phyloP scores from a whole-genome alignment of 2,113 vertebrate genomes.

The Crotalus helleri region DNA sequence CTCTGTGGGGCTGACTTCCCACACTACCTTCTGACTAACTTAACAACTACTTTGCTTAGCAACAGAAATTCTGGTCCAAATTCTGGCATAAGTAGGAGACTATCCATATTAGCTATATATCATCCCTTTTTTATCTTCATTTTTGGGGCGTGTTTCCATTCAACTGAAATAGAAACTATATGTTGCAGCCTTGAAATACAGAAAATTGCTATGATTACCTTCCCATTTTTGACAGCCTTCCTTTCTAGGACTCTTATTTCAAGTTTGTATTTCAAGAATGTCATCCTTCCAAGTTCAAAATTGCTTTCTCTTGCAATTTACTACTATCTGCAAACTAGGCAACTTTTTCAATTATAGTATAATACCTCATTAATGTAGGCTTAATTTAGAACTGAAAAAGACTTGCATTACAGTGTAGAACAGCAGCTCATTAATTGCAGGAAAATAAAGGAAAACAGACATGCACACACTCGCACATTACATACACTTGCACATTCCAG shows the following conservation, averaged over 20 bases:
- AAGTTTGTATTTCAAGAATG: constrained; percentile 67
- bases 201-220: not conserved
- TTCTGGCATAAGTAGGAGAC: too few relatives aligned
- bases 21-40: too few relatives aligned
- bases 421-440: not conserved
- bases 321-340: constrained; percentile 27
- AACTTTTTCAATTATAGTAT: constrained; percentile 33
- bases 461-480: not conserved
- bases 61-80: too few relatives aligned
- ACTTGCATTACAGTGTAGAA: not conserved
- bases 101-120: too few relatives aligned
- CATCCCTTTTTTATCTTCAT: not conserved
- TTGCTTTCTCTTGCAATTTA: constrained; percentile 46
- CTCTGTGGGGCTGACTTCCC: too few relatives aligned
- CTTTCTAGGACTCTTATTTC: constrained; percentile 65
- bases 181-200: not conserved
- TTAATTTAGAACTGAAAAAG: constrained; percentile 27
- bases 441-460: not conserved
- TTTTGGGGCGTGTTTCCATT: not conserved
- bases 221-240: constrained; percentile 36
- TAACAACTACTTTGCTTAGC: too few relatives aligned
- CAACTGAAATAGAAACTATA: not conserved
- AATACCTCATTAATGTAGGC: constrained; percentile 48
- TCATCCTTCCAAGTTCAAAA: constrained; percentile 50
- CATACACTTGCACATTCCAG: not conserved